Evolutionary conservation across 2,888 invertebrate species (phyloP), one percentile per base, ranked within the genome.

Genomic region (Drosophila villosipedis): DNA sequence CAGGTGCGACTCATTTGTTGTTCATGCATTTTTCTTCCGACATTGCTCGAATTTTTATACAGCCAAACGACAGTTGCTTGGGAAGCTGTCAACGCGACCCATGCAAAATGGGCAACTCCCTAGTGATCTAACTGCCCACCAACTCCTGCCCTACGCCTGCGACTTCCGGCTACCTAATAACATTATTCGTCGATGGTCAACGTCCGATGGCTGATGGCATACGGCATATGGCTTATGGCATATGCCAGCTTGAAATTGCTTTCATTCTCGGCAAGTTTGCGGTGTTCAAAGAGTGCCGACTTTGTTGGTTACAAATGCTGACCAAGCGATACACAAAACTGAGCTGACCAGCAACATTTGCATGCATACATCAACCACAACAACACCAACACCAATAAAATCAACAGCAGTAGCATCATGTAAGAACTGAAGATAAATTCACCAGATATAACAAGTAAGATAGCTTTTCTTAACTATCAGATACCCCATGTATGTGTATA

Each of bases 1-100:
- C 77, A 79, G 89, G 86, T 90, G 90, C 74, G 68, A 76, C 74
- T 78, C 84, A 76, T 86, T 86, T 90, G 78, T 69, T 73, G 73
- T 73, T 78, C 50, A 76, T 68, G 86, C 74, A 78, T 86, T 88
- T 85, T 73, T 72, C 74, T 62, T 83, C 52, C 60, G 68, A 65
- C 69, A 69, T 59, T 68, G 62, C 61, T 62, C 76, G 76, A 80
- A 85, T 85, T 90, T 83, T 71, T 68, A 85, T 83, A 65, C 86
- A 68, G 59, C 68, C 54, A 57, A 31, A 63, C 61, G 55, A 61
- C 84, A 69, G 66, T 75, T 76, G 68, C 64, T 73, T 72, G 65
- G 73, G 74, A 76, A 73, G 72, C 89, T 88, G 78, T 88, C 86
- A 83, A 83, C 83, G 66, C 52, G 43, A 55, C 65, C 68, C 73